Base-by-base conservation (phyloP, 2,113 vertebrate genomes). In the Plecturocebus donacophilus region DNA sequence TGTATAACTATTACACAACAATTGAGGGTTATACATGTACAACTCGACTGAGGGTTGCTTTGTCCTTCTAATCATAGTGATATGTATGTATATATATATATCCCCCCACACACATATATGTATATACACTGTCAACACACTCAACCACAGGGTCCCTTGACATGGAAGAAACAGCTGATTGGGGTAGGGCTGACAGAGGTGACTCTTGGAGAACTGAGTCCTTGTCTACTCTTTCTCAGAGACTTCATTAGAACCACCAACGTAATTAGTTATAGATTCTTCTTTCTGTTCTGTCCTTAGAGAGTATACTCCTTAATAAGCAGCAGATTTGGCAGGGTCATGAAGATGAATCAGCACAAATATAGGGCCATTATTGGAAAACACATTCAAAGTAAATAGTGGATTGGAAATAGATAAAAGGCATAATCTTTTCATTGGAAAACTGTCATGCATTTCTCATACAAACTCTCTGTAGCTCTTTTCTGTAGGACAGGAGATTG, bases 311-410 rank as follows among this genome's bases (percentile, higher is more conserved):
- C 52, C 10, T 82, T 75, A 92, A 52, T 83, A 82, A 71, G 14
- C 25, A 80, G 47, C 16, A 8, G 4, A 71, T 47, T 61, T 77
- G 80, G 58, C 54, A 95, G 79, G 47, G 61, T 90, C 30, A 49
- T 70, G 45, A 75, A 61, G 87, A 70, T 80, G 91, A 87, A 71
- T 97, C 91, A 80, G 91, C 91, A 94, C 68, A 86, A 91, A 93
- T 79, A 52, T 30, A 66, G 87, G n/a, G 47, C 61, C 93, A 94
- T 94, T 90, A 94, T 10, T 80, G 84, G 80, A 97, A 95, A 97
- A 96, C 80, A 56, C 84, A 92, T 92, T 96, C 91, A 49, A 80
- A 85, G 88, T 79, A 87, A 92, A 80, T 95, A 85, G 92, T 77
- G 71, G 47, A 23, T 83, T 76, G 45, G 38, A 70, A 75, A 56